Percentiles rank a stretch among this genome's conserved stretches.
Evolutionary conservation across 1,140 invertebrate species (phyloP).

Genomic region (Drosophila carrolli): DNA sequence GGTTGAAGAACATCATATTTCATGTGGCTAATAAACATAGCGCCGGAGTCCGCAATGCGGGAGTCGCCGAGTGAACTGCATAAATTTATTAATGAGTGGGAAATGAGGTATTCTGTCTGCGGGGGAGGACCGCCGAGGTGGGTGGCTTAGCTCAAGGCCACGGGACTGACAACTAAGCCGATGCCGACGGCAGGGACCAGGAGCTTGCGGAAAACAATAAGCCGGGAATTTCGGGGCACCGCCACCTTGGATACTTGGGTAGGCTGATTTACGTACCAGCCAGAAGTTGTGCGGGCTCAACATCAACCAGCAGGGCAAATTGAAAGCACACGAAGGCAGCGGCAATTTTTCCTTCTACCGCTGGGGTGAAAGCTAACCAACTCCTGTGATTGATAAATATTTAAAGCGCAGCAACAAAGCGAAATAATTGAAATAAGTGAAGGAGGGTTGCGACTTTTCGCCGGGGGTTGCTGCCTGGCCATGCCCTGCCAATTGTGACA

Average conservation of each 20-base stretch:
- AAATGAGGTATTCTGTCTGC: slow-evolving; percentile 71
- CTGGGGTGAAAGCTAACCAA: slow-evolving; percentile 56
- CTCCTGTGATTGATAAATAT: slow-evolving; percentile 82
- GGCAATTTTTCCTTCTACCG: slow-evolving; percentile 43
- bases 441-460: slow-evolving; percentile 51
- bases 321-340: slow-evolving; percentile 60
- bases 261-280: slow-evolving; percentile 66
- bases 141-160: slow-evolving; percentile 55
- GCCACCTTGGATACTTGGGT: slow-evolving; percentile 19
- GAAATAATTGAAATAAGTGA: slow-evolving; percentile 82
- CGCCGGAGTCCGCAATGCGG: slow-evolving; percentile 44
- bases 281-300: slow-evolving; percentile 41
- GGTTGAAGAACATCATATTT: slow-evolving; percentile 69
- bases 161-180: slow-evolving; percentile 50
- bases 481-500: slow-evolving; percentile 57
- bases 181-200: slow-evolving; percentile 20
- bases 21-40: slow-evolving; percentile 76
- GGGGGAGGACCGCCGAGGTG: slow-evolving; percentile 6
- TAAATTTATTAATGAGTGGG: slow-evolving; percentile 82
- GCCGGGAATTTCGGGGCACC: slow-evolving; percentile 42
- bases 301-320: slow-evolving; percentile 54
- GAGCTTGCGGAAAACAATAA: slow-evolving; percentile 54
- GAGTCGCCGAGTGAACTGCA: slow-evolving; percentile 46
- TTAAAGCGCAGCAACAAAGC: slow-evolving; percentile 80
- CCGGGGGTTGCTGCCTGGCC: slow-evolving; percentile 15